Base-by-base conservation (phyloP, 2,113 vertebrate genomes). In the Mesitornis unicolor region DNA sequence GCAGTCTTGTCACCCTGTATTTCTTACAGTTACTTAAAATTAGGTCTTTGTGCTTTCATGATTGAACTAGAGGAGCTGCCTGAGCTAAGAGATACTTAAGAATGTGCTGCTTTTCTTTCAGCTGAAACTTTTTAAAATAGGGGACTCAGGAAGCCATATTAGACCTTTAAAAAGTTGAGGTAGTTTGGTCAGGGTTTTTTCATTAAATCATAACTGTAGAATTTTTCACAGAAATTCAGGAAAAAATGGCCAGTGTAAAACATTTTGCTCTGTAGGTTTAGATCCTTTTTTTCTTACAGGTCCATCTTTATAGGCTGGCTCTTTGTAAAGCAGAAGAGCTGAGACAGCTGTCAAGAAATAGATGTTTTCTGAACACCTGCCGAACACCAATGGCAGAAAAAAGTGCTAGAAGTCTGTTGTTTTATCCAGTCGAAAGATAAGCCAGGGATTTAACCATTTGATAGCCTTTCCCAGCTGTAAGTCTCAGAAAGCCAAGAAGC, bases 1-100 rank as follows among this genome's bases (percentile, higher is more conserved):
- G 86, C 81, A 81, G 50, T 88, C 35, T 28, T 92, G 42, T 59
- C 53, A 36, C 25, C 42, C 64, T 80, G 1, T 69, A 56, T 92
- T 96, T 90, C 73, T 86, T 83, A 31, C 47, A 81, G 75, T 91
- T 90, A 74, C 73, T 94, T 89, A 70, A 85, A 87, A 83, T 89
- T 4, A 9, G 16, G 57, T 64, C 42, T 87, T 82, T 61, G 21
- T 73, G 61, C 35, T 22, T 79, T 71, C 1, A 0, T 67, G n/a
- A 90, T 82, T 50, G 51, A 70, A 65, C 36, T 53, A 51, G 59
- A 63, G 50, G 70, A 83, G 36, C 54, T 79, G 57, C 63, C 70
- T 3, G 2, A 87, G 53, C 47, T 71, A 48, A 84, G 91, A 54
- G 29, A 28, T 36, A 6, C 13, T 54, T 70, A 35, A 77, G 54